These are phyloP conservation scores for Mythimna vitellina DNA, from an alignment of 2,888 invertebrate species.

Conservation along the genomic window DNA sequence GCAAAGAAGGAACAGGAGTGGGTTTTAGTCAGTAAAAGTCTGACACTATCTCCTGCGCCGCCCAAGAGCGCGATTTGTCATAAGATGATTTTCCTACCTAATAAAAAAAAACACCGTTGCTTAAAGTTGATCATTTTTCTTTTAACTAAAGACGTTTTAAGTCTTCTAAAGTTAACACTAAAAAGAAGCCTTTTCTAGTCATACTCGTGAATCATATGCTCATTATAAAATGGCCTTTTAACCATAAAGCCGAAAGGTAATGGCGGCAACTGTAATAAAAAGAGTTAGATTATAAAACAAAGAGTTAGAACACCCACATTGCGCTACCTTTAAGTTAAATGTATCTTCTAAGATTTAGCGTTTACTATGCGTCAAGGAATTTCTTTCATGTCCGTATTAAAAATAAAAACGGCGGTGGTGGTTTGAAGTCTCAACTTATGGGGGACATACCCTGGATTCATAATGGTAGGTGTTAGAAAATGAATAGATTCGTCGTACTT, in stretches of 20 bases:
- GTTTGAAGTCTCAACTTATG: background rate
- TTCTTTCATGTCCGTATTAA: conserved; percentile 7
- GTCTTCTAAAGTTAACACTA: background rate
- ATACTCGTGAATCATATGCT: conserved; percentile 56
- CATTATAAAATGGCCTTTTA: conserved; percentile 54
- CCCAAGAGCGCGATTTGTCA: no score
- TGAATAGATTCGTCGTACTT: background rate
- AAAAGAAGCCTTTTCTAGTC: conserved; percentile 42
- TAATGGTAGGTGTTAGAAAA: background rate
- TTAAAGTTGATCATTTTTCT: no score
- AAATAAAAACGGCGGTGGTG: background rate
- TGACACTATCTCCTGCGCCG: no score
- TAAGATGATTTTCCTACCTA: no score
- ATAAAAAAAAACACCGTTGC: no score
- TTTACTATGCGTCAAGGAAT: conserved; percentile 21
- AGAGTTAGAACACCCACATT: conserved; percentile 79
- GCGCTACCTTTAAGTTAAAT: conserved; percentile 76
- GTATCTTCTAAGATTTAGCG: conserved; percentile 55
- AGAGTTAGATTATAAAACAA: conserved; percentile 80
- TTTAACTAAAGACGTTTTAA: no score
- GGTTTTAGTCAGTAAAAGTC: no score
- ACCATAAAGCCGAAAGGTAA: conserved; percentile 65
- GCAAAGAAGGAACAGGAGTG: no score
- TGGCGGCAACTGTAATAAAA: conserved; percentile 78
- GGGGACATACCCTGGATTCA: background rate